These are phyloP conservation scores for Gryon sp. DNA, from an alignment of 1,140 invertebrate genomes.

Conservation along the genomic window DNA sequence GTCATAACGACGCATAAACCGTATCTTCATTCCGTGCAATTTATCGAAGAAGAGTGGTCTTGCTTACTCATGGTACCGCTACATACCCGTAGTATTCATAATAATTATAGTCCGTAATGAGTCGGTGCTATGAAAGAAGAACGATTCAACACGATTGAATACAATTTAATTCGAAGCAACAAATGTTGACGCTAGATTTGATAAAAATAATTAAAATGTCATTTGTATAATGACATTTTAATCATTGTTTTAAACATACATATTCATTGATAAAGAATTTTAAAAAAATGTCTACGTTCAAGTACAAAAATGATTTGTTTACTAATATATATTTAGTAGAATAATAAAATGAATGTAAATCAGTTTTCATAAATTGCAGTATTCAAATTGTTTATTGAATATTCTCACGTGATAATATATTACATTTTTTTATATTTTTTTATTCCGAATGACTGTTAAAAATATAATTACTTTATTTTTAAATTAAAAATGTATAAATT, in stretches of 20 bases:
- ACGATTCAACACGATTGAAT: slow-evolving; percentile 13
- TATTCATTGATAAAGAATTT: background rate
- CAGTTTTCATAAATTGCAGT: too few relatives aligned
- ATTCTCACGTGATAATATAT: too few relatives aligned
- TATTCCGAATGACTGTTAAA: too few relatives aligned
- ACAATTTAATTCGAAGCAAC: slow-evolving; percentile 7
- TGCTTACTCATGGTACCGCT: slow-evolving; percentile 73
- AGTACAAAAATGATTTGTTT: too few relatives aligned
- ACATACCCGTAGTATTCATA: slow-evolving; percentile 46
- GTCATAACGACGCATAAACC: slow-evolving; percentile 41
- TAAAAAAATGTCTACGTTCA: too few relatives aligned
- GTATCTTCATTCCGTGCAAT: slow-evolving; percentile 50
- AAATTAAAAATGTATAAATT: too few relatives aligned
- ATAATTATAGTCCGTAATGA: slow-evolving; percentile 38
- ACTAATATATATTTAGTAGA: too few relatives aligned
- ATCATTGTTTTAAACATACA: background rate
- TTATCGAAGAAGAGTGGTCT: slow-evolving; percentile 61
- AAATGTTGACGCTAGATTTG: slow-evolving; percentile 1
- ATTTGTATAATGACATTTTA: background rate
- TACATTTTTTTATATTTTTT: too few relatives aligned
- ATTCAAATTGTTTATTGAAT: too few relatives aligned
- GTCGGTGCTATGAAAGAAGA: slow-evolving; percentile 23
- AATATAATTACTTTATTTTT: too few relatives aligned
- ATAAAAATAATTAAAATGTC: background rate
- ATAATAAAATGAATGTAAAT: too few relatives aligned